These are phyloP conservation scores for Caenorhabditis panamensis DNA, from an alignment of 2,888 invertebrate species.

Conservation along the genomic window DNA sequence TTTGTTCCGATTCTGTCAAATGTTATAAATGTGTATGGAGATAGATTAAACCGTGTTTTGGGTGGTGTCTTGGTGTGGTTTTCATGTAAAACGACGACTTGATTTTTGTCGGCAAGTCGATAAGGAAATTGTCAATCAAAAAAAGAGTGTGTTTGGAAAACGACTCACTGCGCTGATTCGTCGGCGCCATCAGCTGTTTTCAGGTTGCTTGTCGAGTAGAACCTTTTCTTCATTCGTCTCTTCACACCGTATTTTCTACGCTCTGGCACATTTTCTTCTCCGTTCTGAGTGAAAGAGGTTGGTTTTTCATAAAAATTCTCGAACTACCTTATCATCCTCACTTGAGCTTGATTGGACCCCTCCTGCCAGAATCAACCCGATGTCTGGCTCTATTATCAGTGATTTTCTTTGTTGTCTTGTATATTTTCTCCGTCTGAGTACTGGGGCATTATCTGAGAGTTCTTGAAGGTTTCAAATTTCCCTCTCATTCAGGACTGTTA, in stretches of 20 bases:
- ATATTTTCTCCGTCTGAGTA: constrained; percentile 63
- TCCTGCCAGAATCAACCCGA: constrained; percentile 62
- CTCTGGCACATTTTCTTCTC: constrained; percentile 14
- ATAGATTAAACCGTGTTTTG: constrained; percentile 20
- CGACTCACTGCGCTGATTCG: constrained; percentile 32
- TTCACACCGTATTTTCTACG: constrained; percentile 27
- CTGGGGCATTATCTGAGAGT: constrained; percentile 66
- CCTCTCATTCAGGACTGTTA: constrained; percentile 3
- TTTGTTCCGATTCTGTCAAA: constrained; percentile 59
- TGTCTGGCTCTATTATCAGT: constrained; percentile 66
- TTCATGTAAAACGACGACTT: neutral
- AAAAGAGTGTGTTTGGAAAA: neutral
- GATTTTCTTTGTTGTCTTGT: constrained; percentile 67
- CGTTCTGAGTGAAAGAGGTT: no score
- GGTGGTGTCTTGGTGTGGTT: neutral
- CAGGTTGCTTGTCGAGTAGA: constrained; percentile 46
- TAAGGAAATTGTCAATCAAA: constrained; percentile 12
- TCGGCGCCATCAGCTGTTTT: constrained; percentile 2
- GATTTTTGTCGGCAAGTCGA: constrained; percentile 3
- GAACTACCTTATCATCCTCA: constrained; percentile 51
- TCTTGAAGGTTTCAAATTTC: no score
- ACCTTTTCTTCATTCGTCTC: constrained; percentile 45
- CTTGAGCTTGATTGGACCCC: constrained; percentile 56
- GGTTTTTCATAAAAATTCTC: neutral
- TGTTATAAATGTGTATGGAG: constrained; percentile 39